A percentile compares a stretch with the other conserved stretches of the same genome.
These are phyloP conservation scores for Scomberomorus guttatus DNA, from an alignment of 2,797 vertebrate genomes.

Conservation along the genomic window DNA sequence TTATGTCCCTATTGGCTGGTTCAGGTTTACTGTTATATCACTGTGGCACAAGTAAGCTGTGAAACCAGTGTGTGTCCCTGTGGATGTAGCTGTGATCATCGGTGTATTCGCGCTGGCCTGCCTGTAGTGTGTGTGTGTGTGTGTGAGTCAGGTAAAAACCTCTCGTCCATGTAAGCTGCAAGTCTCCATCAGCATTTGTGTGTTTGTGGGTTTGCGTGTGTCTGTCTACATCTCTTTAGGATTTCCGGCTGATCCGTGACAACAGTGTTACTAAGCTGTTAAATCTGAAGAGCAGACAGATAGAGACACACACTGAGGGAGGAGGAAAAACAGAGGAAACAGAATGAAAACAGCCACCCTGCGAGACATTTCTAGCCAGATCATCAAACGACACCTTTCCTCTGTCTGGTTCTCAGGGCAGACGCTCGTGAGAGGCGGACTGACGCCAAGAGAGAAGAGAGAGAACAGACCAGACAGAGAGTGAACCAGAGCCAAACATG, in stretches of 20 bases:
- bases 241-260: slow-evolving; percentile 59
- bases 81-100: slow-evolving; percentile 3
- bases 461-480: slow-evolving; percentile 54
- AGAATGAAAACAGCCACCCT: slow-evolving; percentile 41
- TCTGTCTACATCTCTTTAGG: slow-evolving; percentile 58
- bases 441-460: slow-evolving; percentile 51
- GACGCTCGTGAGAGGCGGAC: slow-evolving; percentile 46
- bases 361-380: slow-evolving; percentile 36
- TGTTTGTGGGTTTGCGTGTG: slow-evolving; percentile 21
- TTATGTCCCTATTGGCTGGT: slow-evolving; percentile 41
- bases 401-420: slow-evolving; percentile 61
- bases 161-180: slow-evolving; percentile 7
- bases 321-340: slow-evolving; percentile 35
- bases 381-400: slow-evolving; percentile 64
- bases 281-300: slow-evolving; percentile 64
- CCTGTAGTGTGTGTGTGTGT: background rate
- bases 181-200: slow-evolving; percentile 17
- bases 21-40: slow-evolving; percentile 52
- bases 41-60: slow-evolving; percentile 36
- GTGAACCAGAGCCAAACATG: slow-evolving; percentile 51
- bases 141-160: background rate
- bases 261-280: slow-evolving; percentile 58
- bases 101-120: no score
- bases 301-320: slow-evolving; percentile 34
- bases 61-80: slow-evolving; percentile 21